Conservation (phyloP, 2,797 vertebrate genomes). For the Sternotherus odoratus region DNA sequence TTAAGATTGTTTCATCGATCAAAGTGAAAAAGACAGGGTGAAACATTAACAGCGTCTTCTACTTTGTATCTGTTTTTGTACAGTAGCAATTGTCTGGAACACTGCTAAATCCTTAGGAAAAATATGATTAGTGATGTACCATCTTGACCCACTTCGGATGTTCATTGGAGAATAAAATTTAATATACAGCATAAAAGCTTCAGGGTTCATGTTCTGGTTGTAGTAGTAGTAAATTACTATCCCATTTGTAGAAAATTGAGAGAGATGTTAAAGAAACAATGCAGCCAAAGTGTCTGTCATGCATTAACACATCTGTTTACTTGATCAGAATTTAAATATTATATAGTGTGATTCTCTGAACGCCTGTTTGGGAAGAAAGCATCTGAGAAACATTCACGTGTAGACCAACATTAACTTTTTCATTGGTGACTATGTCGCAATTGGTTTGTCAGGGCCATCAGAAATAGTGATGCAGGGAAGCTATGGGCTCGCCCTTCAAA, state of each 20-base stretch:
- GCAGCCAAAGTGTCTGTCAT: not conserved
- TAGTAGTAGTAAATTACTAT: not conserved
- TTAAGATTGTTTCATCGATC: not conserved
- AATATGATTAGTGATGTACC: not conserved
- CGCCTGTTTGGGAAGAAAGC: not conserved
- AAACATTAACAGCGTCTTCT: not conserved
- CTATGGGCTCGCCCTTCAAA: no score
- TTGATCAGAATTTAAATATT: not conserved
- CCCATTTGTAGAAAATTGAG: not conserved
- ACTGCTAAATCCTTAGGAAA: no score
- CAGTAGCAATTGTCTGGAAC: not conserved
- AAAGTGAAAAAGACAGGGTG: not conserved
- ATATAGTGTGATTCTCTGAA: not conserved
- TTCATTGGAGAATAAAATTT: not conserved
- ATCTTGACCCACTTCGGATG: not conserved
- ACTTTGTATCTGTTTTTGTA: not conserved
- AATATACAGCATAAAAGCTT: no score
- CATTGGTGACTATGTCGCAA: no score
- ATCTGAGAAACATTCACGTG: not conserved
- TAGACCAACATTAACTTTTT: not conserved
- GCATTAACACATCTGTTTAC: conserved; percentile 65
- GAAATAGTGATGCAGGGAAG: not conserved
- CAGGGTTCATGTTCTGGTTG: not conserved
- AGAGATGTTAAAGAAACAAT: not conserved
- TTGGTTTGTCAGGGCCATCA: not conserved